Evolutionary conservation across 1,140 invertebrate genomes (phyloP), one percentile per base, ranked within the genome.

Genomic region (Augochlora pura): DNA sequence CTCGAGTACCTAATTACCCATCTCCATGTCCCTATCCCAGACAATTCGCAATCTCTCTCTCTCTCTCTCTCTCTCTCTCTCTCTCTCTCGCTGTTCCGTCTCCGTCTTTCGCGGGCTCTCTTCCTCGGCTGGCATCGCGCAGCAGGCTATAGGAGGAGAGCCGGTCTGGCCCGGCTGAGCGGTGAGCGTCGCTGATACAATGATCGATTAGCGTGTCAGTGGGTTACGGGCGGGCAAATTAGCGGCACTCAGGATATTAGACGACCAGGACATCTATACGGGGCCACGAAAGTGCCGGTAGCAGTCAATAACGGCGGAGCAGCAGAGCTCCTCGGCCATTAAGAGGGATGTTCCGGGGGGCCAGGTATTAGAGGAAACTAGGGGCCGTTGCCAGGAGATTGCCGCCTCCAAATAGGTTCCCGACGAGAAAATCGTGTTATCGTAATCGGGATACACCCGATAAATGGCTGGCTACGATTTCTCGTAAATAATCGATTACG

Each of bases 231-330:
- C 65, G 80, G 83, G 87, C 86, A 89, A 92, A 92, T 92, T 91
- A 91, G 90, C 87, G 87, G 83, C 88, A 91, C 89, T 91, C 88
- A 84, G 89, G 89, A 91, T 91, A 92, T 91, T 91, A 91, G 89
- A 90, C 89, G 82, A 63, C 42, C 69, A 65, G 77, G 85, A 73
- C 71, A 81, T 46, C 39, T 64, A 39, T 63, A 39, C 71, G 63
- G 32, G 49, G 32, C 76, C 65, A 60, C 65, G 84, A 86, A 79
- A 67, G 73, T 49, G 78, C 64, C 67, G 70, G 82, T 64, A 78
- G 71, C 74, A 70, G 83, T 70, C 80, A 85, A 84, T 87, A 83
- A 86, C 80, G 81, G 76, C 80, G 70, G 74, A 83, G 86, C n/a
- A 67, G 66, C 59, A 73, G 69, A 71, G 21, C 54, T 57, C 62